Evolutionary conservation across 2,888 invertebrate species (phyloP), one percentile per base, ranked within the genome.

Genomic region (Trichogramma evanescens): DNA sequence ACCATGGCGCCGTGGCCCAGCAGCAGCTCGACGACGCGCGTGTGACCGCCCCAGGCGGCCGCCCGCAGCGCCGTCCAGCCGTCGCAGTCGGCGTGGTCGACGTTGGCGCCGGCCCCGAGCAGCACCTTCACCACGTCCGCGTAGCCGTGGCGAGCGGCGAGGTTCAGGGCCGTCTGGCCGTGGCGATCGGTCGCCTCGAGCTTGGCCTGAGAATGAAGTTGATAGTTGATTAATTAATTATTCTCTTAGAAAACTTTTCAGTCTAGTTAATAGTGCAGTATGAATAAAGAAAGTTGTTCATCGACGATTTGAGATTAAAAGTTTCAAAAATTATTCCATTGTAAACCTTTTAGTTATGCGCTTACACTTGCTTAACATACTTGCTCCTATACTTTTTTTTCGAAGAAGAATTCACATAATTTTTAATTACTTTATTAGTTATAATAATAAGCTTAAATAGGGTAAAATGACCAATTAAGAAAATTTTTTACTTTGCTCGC

Each of bases 31-130:
- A 92, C 91, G 1, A 91, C 90, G 86, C 87, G 74, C 1, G 89
- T 89, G 72, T 96, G 95, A 1, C 96, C 96, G 53, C 94, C 95
- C 95, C 95, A 96, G 8, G 95, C 94, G 26, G 95, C 94, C 4
- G 95, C 94, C 59, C 95, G 81, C 52, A 94, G 80, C 9, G 93
- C 91, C 43, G 92, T 93, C 95, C 93, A 94, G 43, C 93, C 93
- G 72, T 93, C 93, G 54, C 84, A 83, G 78, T 91, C 89, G 6
- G 89, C 87, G 71, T 88, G 88, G 78, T 90, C 88, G 1, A 87
- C 85, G 72, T 86, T 84, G 3, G 89, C 87, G 13, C 87, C 86
- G 8, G 84, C 83, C 62, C 83, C 82, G 0, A 82, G 70, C 50
- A 87, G 76, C 54, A 89, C 81, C 69, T 83, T 84, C 0, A 89